A percentile compares a stretch with the other conserved stretches of the same genome.
Conservation (phyloP, 2,113 vertebrate species). For the Pygoscelis antarcticus region DNA sequence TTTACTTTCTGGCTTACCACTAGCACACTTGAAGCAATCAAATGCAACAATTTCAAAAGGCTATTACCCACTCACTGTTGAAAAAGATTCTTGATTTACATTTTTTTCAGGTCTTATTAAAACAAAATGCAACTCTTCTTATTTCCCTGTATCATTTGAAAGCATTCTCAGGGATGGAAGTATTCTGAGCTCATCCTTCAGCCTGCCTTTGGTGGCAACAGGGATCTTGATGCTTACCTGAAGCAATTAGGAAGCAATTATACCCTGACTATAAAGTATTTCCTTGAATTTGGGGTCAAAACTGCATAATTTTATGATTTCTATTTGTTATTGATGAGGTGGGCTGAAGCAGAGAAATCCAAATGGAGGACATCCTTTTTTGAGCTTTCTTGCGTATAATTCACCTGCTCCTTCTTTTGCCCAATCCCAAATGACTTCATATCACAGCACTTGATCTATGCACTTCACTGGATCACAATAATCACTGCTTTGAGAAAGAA, state of each 20-base stretch:
- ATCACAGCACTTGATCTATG: neutral
- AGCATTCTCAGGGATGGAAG: neutral
- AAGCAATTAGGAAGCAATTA: neutral
- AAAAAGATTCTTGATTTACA: neutral
- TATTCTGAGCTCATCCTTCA: neutral
- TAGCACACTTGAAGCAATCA: constrained; percentile 11
- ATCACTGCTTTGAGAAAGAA: neutral
- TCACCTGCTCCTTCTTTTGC: neutral
- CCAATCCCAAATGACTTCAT: neutral
- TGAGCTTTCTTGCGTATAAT: neutral
- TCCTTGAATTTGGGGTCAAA: neutral
- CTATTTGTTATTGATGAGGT: neutral
- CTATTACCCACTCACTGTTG: neutral
- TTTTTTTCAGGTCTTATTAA: neutral
- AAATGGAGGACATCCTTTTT: neutral
- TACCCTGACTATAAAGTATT: neutral
- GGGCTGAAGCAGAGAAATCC: neutral
- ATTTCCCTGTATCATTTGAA: neutral
- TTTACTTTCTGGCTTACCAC: constrained; percentile 23
- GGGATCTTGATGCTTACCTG: neutral
- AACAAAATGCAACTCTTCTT: neutral
- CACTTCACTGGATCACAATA: neutral
- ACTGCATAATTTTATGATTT: neutral
- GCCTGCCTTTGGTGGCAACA: neutral
- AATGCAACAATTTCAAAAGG: constrained; percentile 28